Percentiles rank a stretch among this genome's conserved stretches.
Conservation (phyloP, 2,113 vertebrate species). For the Phyllostomus discolor region DNA sequence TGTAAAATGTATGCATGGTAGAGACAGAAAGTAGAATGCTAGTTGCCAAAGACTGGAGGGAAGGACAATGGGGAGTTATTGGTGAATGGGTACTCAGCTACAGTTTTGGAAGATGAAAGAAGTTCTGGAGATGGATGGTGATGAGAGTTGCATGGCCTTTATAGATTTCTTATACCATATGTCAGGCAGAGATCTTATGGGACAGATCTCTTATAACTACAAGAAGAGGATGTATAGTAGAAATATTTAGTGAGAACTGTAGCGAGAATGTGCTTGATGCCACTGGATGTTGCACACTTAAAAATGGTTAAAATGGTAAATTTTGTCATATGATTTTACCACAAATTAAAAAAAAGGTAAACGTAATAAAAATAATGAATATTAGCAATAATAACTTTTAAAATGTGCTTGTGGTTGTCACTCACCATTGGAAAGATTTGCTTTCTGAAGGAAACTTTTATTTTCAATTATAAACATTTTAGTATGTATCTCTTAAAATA, state of each 20-base stretch:
- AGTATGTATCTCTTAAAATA: background rate
- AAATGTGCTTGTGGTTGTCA: background rate
- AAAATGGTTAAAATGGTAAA: background rate
- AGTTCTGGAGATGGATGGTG: background rate
- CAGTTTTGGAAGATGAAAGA: background rate
- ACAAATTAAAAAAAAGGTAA: background rate
- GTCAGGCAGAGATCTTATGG: too few relatives aligned
- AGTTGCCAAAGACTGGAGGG: too few relatives aligned
- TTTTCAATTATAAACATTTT: background rate
- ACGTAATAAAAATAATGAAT: background rate
- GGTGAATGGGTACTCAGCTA: background rate
- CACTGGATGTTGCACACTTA: background rate
- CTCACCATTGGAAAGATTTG: background rate
- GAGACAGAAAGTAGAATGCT: background rate
- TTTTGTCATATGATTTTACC: background rate
- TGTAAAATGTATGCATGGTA: background rate
- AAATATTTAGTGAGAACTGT: too few relatives aligned
- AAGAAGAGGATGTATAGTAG: too few relatives aligned
- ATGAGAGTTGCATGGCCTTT: rapidly evolving
- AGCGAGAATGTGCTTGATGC: background rate
- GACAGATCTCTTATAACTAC: too few relatives aligned
- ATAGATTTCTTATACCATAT: too few relatives aligned
- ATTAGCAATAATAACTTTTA: background rate
- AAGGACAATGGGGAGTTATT: rapidly evolving
- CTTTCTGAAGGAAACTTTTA: background rate